Conservation (phyloP, 2,113 vertebrate species). For the Semicossyphus pulcher region DNA sequence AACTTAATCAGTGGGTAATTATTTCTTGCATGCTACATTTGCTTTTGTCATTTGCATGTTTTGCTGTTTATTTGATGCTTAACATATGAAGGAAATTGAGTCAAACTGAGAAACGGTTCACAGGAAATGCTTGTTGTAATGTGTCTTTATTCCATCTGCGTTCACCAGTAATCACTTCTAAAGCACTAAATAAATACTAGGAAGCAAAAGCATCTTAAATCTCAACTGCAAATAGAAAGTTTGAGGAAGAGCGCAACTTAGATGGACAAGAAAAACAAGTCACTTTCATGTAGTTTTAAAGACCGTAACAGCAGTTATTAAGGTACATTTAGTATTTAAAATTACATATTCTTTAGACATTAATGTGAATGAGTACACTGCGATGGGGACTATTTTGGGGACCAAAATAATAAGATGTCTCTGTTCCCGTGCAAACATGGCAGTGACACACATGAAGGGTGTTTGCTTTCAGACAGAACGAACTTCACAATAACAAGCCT, state of each 20-base stretch:
- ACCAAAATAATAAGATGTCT: neutral
- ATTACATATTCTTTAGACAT: neutral
- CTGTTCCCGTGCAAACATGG: neutral
- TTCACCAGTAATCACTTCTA: neutral
- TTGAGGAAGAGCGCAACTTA: neutral
- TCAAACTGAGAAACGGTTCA: neutral
- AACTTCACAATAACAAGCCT: slow-evolving; percentile 30
- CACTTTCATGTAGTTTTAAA: neutral
- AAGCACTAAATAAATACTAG: neutral
- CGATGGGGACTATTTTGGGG: no score
- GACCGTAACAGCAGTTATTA: no score
- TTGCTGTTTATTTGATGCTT: neutral
- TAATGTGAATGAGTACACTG: neutral
- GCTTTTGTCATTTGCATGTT: slow-evolving; percentile 4
- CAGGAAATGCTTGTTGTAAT: neutral
- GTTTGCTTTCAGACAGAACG: slow-evolving; percentile 28
- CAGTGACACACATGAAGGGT: slow-evolving; percentile 13
- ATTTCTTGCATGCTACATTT: neutral
- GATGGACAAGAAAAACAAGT: neutral
- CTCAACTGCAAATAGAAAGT: neutral
- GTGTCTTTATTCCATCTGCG: neutral
- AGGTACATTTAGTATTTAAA: neutral
- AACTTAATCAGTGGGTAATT: slow-evolving; percentile 4
- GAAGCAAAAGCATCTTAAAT: neutral
- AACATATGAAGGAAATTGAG: neutral